These are phyloP conservation scores for Leptarthrus brevirostris DNA, from an alignment of 2,888 invertebrate species.

Conservation along the genomic window DNA sequence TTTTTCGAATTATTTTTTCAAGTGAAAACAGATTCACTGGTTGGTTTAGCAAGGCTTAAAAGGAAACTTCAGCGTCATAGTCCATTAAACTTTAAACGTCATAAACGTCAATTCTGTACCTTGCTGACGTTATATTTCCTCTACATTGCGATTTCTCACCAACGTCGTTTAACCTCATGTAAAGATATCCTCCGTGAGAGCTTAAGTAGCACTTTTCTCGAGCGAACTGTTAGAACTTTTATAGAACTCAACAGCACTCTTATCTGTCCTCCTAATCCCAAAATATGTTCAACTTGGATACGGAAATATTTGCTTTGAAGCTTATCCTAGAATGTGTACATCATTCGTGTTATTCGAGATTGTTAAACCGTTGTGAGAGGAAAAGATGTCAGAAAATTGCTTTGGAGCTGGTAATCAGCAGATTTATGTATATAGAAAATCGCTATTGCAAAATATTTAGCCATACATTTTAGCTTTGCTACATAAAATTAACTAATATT, in stretches of 20 bases:
- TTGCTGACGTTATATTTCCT: constrained; percentile 4
- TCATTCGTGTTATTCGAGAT: constrained; percentile 48
- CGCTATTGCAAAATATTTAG: neutral
- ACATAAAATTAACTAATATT: constrained; percentile 25
- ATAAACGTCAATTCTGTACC: neutral
- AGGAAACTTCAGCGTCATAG: too few relatives aligned
- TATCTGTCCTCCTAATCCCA: constrained; percentile 47
- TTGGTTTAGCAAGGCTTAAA: too few relatives aligned
- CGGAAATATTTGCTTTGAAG: constrained; percentile 52
- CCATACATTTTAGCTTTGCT: neutral
- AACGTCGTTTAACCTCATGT: constrained; percentile 33
- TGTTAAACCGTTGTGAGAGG: constrained; percentile 38
- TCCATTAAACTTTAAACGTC: constrained; percentile 37
- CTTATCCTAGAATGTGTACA: constrained; percentile 49
- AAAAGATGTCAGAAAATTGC: constrained; percentile 38
- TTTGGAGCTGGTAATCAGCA: constrained; percentile 42
- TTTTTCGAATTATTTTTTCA: too few relatives aligned
- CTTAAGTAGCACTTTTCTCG: constrained; percentile 43
- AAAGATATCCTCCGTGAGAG: constrained; percentile 34
- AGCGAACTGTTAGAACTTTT: constrained; percentile 33
- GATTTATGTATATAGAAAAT: constrained; percentile 13
- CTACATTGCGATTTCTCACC: constrained; percentile 32
- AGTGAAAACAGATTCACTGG: too few relatives aligned
- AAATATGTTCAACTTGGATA: constrained; percentile 49
- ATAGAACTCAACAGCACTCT: constrained; percentile 40